These are phyloP conservation scores for Chelonoidis abingdonii DNA, from an alignment of 2,113 vertebrate genomes.

Conservation along the genomic window DNA sequence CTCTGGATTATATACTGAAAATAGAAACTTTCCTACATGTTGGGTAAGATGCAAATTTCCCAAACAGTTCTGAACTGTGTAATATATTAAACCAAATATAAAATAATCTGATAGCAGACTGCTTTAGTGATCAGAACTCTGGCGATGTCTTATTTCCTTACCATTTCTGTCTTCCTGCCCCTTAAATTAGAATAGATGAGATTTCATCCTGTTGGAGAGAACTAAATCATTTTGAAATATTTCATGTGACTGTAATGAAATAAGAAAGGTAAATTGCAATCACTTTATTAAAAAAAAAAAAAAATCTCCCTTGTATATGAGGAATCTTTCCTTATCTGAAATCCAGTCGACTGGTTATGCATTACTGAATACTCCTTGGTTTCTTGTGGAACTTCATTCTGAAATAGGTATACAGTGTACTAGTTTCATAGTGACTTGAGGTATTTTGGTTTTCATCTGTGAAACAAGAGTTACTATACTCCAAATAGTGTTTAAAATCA, in stretches of 20 bases:
- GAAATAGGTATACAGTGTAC: background rate
- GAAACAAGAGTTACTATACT: background rate
- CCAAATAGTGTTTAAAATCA: background rate
- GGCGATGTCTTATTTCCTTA: background rate
- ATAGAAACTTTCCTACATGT: background rate
- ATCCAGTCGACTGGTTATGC: conserved; percentile 65
- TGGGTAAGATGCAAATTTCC: background rate
- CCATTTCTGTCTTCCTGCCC: background rate
- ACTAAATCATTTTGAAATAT: background rate
- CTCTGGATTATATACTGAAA: conserved; percentile 30
- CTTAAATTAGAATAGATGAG: background rate
- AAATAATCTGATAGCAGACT: background rate
- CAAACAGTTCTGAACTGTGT: background rate
- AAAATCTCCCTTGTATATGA: background rate
- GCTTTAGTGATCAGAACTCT: background rate
- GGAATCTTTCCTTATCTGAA: background rate
- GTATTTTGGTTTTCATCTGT: background rate
- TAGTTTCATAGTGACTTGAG: background rate
- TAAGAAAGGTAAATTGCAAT: background rate
- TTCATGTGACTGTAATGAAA: background rate
- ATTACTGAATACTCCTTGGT: conserved; percentile 44
- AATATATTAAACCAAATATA: background rate
- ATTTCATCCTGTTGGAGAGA: background rate
- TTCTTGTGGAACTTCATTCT: background rate
- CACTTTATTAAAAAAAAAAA: background rate